Evolutionary conservation across 1,140 invertebrate genomes (phyloP).

Genomic region (Drosophila parvula): DNA sequence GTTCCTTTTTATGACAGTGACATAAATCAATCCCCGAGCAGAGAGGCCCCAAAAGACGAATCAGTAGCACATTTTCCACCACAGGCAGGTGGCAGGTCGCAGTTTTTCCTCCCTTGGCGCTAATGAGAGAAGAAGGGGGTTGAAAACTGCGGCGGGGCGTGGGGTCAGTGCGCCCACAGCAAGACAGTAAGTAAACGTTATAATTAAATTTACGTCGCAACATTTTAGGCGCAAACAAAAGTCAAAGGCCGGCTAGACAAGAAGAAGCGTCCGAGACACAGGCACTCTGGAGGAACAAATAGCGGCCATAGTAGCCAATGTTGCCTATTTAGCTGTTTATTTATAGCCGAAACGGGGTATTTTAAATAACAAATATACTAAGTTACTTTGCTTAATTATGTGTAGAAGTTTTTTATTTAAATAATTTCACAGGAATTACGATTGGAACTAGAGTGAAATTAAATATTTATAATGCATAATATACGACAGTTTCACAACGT

Average conservation of each 20-base stretch:
- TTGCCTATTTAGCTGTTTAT: background rate
- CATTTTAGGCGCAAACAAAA: conserved; percentile 65
- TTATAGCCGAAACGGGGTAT: background rate
- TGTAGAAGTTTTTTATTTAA: background rate
- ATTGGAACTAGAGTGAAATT: too few species aligned
- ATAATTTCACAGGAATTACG: too few species aligned
- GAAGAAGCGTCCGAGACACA: conserved; percentile 8
- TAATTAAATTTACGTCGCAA: conserved; percentile 68
- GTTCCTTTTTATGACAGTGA: background rate
- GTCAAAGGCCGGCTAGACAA: conserved; percentile 43
- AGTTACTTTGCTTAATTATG: background rate
- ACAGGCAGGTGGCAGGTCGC: conserved; percentile 15
- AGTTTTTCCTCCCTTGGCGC: background rate
- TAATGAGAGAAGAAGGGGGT: conserved; percentile 33
- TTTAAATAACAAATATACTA: background rate
- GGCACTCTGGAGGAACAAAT: conserved; percentile 28
- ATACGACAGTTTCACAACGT: too few species aligned
- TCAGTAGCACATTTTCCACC: conserved; percentile 27
- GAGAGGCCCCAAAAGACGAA: conserved; percentile 20
- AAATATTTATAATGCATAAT: too few species aligned
- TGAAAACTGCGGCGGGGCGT: background rate
- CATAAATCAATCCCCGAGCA: conserved; percentile 26
- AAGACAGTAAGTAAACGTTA: conserved; percentile 64
- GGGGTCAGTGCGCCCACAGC: conserved; percentile 11
- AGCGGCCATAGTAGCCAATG: background rate